These are phyloP conservation scores for Anaspis maculata DNA, from an alignment of 2,888 invertebrate species.

Conservation along the genomic window DNA sequence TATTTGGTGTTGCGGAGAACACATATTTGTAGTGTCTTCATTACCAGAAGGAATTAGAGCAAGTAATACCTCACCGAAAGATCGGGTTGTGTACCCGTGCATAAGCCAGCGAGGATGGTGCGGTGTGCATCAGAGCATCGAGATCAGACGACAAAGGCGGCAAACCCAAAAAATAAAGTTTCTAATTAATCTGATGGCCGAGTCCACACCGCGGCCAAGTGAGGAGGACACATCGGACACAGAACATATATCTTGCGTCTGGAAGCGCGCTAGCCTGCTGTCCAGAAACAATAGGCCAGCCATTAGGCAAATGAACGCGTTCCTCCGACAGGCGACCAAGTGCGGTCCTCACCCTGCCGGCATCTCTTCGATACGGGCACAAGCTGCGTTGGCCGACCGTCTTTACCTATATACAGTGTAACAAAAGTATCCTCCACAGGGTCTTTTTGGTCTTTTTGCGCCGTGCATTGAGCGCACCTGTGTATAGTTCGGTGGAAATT, in stretches of 20 bases:
- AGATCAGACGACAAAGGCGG: slow-evolving; percentile 23
- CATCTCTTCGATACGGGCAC: slow-evolving; percentile 3
- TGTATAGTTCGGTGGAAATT: slow-evolving; percentile 26
- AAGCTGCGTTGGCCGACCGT: slow-evolving; percentile 15
- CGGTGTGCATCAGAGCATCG: no score
- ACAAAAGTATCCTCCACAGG: slow-evolving; percentile 21
- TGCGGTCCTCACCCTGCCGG: slow-evolving; percentile 5
- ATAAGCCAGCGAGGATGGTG: no score
- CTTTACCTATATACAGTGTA: slow-evolving; percentile 34
- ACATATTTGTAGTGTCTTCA: no score
- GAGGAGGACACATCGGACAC: slow-evolving; percentile 25
- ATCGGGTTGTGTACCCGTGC: no score
- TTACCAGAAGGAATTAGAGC: no score
- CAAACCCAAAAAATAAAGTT: slow-evolving; percentile 26
- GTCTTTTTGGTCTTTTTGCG: slow-evolving; percentile 13
- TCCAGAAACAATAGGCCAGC: slow-evolving; percentile 41
- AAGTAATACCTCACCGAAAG: no score
- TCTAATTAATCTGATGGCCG: slow-evolving; percentile 31
- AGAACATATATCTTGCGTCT: slow-evolving; percentile 37
- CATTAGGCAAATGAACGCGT: slow-evolving; percentile 43
- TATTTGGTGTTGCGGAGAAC: no score
- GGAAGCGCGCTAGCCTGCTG: slow-evolving; percentile 35
- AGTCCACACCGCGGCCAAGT: slow-evolving; percentile 18
- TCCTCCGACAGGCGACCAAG: slow-evolving; percentile 19
- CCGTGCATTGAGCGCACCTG: slow-evolving; percentile 22